Evolutionary conservation across 2,113 vertebrate genomes (phyloP).

Genomic region (Emydocephalus ijimae): DNA sequence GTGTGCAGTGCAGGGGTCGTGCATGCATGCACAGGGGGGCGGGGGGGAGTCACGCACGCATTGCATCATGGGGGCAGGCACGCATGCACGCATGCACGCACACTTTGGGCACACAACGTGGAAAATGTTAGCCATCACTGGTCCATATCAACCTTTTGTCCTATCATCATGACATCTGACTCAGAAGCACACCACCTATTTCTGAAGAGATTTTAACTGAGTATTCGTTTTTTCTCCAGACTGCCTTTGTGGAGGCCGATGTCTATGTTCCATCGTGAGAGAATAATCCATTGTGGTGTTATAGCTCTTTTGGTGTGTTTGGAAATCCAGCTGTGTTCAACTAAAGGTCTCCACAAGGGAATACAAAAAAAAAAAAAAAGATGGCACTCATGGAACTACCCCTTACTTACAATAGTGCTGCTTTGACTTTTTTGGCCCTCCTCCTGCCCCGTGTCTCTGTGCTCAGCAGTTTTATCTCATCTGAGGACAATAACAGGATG

Average conservation of each 20-base stretch:
- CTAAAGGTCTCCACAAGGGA: neutral
- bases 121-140: too few species aligned
- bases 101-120: too few species aligned
- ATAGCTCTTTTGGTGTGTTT: neutral
- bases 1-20: too few species aligned
- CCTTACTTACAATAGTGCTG: neutral
- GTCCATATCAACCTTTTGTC: neutral
- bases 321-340: neutral
- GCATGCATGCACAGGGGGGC: too few species aligned
- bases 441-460: rapidly evolving
- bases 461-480: neutral
- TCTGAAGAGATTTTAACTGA: neutral
- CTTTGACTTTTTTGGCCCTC: neutral
- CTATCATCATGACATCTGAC: neutral
- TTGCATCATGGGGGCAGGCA: too few species aligned
- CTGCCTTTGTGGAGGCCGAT: neutral
- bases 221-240: neutral
- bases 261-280: neutral
- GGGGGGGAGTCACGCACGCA: too few species aligned
- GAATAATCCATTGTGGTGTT: neutral
- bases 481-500: neutral
- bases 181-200: neutral
- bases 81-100: too few species aligned
- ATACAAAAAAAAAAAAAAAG: neutral
- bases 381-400: neutral